Conservation (phyloP, 2,888 invertebrate species). For the Lottia gigantea region DNA sequence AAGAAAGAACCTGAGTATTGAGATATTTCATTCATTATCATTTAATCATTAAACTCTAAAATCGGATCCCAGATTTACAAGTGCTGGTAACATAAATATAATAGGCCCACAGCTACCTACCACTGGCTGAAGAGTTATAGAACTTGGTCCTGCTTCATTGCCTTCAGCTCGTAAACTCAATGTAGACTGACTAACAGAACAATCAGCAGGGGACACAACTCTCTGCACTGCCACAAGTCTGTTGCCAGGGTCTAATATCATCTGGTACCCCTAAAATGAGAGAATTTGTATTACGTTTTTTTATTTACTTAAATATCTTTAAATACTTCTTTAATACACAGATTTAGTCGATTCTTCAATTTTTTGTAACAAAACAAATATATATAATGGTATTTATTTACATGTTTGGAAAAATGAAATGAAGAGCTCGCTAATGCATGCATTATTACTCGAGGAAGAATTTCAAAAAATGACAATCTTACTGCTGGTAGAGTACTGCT, state of each 20-base stretch:
- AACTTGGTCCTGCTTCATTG: conserved; percentile 31
- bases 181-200: conserved; percentile 53
- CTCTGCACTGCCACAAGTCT: conserved; percentile 47
- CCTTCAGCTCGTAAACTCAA: conserved; percentile 33
- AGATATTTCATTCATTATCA: no score
- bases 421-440: neutral
- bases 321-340: neutral
- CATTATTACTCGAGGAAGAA: neutral
- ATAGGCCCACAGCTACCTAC: no score
- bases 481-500: conserved; percentile 40
- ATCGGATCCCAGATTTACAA: no score
- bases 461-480: conserved; percentile 12
- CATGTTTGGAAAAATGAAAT: no score
- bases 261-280: conserved; percentile 38
- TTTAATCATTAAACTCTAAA: no score
- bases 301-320: neutral
- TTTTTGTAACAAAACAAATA: neutral
- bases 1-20: no score
- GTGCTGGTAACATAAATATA: no score
- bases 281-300: neutral
- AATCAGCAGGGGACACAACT: conserved; percentile 56
- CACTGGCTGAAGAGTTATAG: conserved; percentile 33
- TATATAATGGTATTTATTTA: neutral
- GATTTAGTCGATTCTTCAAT: no score
- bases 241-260: conserved; percentile 46